Percentiles rank a stretch among this genome's conserved stretches.
phyloP scores from a whole-genome alignment of 2,113 vertebrate genomes.

The Nymphicus hollandicus region DNA sequence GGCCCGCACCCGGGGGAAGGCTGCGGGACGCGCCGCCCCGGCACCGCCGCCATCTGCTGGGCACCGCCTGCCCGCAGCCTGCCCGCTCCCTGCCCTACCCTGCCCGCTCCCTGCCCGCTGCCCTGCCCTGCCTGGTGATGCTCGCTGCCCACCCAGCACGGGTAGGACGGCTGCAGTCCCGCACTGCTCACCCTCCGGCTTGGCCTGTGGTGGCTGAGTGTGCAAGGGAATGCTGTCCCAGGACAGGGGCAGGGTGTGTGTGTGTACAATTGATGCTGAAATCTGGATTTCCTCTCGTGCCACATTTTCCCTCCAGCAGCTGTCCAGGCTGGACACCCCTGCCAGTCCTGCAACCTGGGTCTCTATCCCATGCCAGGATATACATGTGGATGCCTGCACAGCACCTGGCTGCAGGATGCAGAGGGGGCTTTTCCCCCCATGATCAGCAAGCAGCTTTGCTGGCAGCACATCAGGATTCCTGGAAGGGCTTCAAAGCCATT shows the following conservation, averaged over 20 bases:
- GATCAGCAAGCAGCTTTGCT: background rate
- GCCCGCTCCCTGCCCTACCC: background rate
- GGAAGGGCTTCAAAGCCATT: background rate
- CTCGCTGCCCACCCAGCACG: background rate
- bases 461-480: background rate
- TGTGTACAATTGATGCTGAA: background rate
- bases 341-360: background rate
- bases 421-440: background rate
- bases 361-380: no score
- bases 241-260: background rate
- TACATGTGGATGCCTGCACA: background rate
- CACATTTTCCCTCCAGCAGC: background rate
- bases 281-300: background rate
- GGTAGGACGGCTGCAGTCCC: background rate
- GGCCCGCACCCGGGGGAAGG: background rate
- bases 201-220: background rate
- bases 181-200: accelerated
- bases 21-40: background rate
- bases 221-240: background rate
- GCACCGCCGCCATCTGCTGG: slow-evolving; percentile 57
- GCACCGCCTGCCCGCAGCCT: background rate
- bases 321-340: background rate
- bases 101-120: background rate
- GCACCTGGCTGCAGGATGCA: background rate
- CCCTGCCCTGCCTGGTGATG: no score